A percentile compares a stretch with the other conserved stretches of the same genome.
phyloP scores from a whole-genome alignment of 1,140 invertebrate species.

The Bombyx mandarina region DNA sequence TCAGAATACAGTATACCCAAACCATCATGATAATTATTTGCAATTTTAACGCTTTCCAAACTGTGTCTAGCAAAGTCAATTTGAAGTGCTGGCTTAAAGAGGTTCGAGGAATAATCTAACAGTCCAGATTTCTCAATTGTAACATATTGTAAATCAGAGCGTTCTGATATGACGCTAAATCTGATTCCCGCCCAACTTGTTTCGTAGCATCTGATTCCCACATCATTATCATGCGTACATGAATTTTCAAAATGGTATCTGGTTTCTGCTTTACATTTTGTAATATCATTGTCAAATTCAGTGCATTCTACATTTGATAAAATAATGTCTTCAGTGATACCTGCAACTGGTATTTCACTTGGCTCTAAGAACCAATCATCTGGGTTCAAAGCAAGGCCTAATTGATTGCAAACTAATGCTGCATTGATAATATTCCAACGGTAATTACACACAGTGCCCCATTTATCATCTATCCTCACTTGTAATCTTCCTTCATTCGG shows the following conservation, averaged over 20 bases:
- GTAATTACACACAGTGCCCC: conserved; percentile 98
- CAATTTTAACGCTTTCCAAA: conserved; percentile 85
- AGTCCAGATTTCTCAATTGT: conserved; percentile 94
- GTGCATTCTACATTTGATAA: conserved; percentile 92
- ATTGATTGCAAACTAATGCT: conserved; percentile 93
- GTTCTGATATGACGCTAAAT: conserved; percentile 88
- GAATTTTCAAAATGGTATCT: conserved; percentile 88
- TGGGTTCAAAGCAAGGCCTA: conserved; percentile 93
- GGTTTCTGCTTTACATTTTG: conserved; percentile 87
- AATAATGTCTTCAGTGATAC: conserved; percentile 82
- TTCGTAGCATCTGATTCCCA: conserved; percentile 90
- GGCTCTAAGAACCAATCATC: conserved; percentile 90
- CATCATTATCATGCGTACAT: conserved; percentile 89
- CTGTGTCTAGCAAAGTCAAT: conserved; percentile 96
- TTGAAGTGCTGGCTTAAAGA: conserved; percentile 94
- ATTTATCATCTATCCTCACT: conserved; percentile 84
- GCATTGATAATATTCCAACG: conserved; percentile 95
- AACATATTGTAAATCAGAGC: conserved; percentile 89
- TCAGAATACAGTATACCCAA: conserved; percentile 91
- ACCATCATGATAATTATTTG: conserved; percentile 89
- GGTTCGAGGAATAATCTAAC: conserved; percentile 91
- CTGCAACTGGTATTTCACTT: conserved; percentile 84
- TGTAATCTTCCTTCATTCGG: conserved; percentile 85
- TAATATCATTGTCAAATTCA: conserved; percentile 93
- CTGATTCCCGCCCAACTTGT: conserved; percentile 94